These are phyloP conservation scores for Polyploca ridens DNA, from an alignment of 2,888 invertebrate genomes.

Conservation along the genomic window DNA sequence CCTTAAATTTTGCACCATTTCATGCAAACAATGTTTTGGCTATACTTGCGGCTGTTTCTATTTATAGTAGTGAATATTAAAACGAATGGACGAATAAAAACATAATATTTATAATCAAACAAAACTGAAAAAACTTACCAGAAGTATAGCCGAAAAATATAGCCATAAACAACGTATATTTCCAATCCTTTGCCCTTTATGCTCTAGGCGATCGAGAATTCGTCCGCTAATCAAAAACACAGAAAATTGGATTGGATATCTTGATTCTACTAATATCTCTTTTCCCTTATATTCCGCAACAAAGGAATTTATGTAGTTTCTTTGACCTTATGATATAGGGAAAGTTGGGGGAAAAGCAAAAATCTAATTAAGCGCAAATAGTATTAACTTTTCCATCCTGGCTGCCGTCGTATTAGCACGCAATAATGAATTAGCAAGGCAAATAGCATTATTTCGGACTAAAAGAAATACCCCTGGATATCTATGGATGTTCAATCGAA, in stretches of 20 bases:
- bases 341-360: background rate
- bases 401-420: background rate
- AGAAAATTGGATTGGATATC: constrained; percentile 1
- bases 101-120: background rate
- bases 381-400: background rate
- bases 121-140: no score
- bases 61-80: background rate
- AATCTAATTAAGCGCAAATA: constrained; percentile 10
- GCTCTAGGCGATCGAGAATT: background rate
- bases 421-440: background rate
- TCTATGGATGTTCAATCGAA: constrained; percentile 5
- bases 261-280: background rate
- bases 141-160: no score
- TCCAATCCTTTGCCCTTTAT: no score
- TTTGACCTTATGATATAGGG: background rate
- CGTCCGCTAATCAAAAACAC: background rate
- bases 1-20: constrained; percentile 1
- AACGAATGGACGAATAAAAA: background rate
- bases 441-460: constrained; percentile 29
- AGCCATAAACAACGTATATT: no score
- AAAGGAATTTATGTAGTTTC: background rate
- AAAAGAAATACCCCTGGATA: constrained; percentile 26
- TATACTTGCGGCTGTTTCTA: background rate
- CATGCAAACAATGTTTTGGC: background rate
- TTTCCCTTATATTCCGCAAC: background rate